phyloP scores from a whole-genome alignment of 2,888 invertebrate genomes.

The Cybosia mesomella region DNA sequence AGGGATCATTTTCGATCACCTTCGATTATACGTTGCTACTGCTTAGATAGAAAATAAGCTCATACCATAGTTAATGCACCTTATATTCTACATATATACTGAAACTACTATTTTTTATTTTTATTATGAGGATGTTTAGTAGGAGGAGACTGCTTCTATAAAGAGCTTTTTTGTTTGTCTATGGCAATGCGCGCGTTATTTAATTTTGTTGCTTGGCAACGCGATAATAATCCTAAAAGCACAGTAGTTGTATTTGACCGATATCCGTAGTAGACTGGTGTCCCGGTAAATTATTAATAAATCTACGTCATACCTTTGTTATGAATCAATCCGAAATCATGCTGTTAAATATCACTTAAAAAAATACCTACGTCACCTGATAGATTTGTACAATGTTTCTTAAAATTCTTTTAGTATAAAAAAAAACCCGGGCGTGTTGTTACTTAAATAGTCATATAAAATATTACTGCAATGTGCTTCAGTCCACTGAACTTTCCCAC shows the following conservation, averaged over 20 bases:
- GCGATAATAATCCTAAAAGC: conserved; percentile 54
- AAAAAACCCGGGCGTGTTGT: conserved; percentile 10
- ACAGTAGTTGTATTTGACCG: conserved; percentile 68
- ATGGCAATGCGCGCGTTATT: conserved; percentile 75
- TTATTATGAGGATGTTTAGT: background rate
- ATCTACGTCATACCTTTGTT: conserved; percentile 20
- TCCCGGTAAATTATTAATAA: conserved; percentile 38
- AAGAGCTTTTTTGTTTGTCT: conserved; percentile 35
- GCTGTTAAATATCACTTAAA: background rate
- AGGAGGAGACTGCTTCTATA: background rate
- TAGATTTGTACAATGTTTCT: background rate
- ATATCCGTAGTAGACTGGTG: conserved; percentile 43
- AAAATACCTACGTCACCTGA: background rate
- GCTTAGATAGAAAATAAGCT: background rate
- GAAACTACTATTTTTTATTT: background rate
- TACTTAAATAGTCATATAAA: conserved; percentile 27
- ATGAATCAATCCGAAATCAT: background rate
- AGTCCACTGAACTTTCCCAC: conserved; percentile 30
- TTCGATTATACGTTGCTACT: background rate
- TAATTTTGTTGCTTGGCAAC: conserved; percentile 83
- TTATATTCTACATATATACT: background rate
- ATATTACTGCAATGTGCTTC: conserved; percentile 24
- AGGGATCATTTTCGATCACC: background rate
- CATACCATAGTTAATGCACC: background rate
- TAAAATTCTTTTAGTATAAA: background rate